Percentiles rank a stretch among this genome's conserved stretches.
Conservation (phyloP, 2,113 vertebrate species). For the Coturnix japonica region DNA sequence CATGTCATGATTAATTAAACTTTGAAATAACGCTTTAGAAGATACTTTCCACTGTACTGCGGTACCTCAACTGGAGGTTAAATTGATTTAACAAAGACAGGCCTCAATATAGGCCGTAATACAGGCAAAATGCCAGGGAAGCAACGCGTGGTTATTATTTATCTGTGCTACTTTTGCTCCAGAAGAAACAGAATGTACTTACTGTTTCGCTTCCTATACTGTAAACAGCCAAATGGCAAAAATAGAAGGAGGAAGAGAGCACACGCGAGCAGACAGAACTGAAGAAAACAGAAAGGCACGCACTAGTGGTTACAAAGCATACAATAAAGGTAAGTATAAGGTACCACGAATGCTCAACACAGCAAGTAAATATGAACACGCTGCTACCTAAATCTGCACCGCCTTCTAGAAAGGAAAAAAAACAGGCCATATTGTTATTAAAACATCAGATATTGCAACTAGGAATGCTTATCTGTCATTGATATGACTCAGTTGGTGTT, state of each 20-base stretch:
- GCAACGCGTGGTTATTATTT: background rate
- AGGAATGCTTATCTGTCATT: background rate
- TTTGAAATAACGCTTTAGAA: background rate
- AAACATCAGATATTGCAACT: background rate
- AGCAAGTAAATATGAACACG: background rate
- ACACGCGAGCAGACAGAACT: background rate
- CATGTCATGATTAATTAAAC: background rate
- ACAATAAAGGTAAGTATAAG: background rate
- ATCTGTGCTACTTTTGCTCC: background rate
- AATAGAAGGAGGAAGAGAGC: background rate
- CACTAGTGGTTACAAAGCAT: background rate
- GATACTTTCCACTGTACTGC: background rate
- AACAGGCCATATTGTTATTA: background rate
- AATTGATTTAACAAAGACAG: background rate
- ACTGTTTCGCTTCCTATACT: background rate
- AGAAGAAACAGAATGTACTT: slow-evolving; percentile 15
- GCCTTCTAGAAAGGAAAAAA: background rate
- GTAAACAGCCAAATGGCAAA: background rate
- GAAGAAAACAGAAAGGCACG: background rate
- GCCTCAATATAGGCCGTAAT: background rate
- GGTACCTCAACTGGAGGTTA: background rate
- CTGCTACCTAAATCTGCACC: background rate
- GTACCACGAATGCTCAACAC: background rate
- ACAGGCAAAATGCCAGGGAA: background rate
- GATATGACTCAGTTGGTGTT: background rate